Base-by-base conservation (phyloP, 2,113 vertebrate species). In the Heterotis niloticus region DNA sequence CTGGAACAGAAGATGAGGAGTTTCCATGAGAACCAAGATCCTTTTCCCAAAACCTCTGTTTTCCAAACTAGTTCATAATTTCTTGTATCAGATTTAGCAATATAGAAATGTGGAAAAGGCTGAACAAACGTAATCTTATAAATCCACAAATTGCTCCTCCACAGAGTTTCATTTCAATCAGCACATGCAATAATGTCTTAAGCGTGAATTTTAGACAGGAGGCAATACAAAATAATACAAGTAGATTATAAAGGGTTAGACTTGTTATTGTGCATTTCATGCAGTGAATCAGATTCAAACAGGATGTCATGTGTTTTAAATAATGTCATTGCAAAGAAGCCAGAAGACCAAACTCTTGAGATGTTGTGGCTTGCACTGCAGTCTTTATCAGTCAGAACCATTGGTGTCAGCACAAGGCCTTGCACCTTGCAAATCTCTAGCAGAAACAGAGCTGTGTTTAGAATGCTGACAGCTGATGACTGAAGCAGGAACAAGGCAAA, bases 71-170 rank as follows among this genome's bases (percentile, higher is more conserved):
- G 26, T 59, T 78, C 13, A 56, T 78, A 24, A 78, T 17, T 11
- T n/a, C 26, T 34, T 34, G 4, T 26, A 75, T 75, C 59, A 62
- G 18, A n/a, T 26, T 0, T 28, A 56, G 17, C 64, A 34, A 57
- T 18, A 18, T 12, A 10, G 13, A 59, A 57, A 10, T 44, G 17
- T 14, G 26, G 51, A 59, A 77, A 59, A 11, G 65, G 17, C 16
- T 69, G 52, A 69, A 13, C 26, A 26, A 28, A n/a, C 76, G 20
- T n/a, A 57, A 69, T 23, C 51, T 20, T 12, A 59, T 59, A 78
- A 78, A 69, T 24, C 76, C 52, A 17, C 23, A 78, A 78, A 78
- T 68, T 18, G 34, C 51, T 66, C 44, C 64, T 66, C 44, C 64
- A 4, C 17, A 5, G 56, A 26, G 10, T 54, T 57, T 67, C 54